A percentile compares a stretch with the other conserved stretches of the same genome.
These are phyloP conservation scores for Drosophila tanythrix DNA, from an alignment of 2,888 invertebrate species.

Conservation along the genomic window DNA sequence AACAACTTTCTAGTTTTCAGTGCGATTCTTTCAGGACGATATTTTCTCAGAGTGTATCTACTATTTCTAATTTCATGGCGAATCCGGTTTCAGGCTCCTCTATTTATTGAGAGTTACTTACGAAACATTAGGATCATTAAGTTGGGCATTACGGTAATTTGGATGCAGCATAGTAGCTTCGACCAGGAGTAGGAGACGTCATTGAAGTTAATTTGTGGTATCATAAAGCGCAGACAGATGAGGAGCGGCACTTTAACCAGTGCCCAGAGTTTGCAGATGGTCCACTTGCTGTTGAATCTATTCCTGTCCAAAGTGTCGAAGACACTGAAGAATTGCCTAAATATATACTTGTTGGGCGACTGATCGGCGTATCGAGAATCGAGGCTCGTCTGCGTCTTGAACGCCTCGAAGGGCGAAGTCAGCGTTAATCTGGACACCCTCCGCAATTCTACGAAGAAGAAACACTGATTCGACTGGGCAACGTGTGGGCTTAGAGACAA, in stretches of 20 bases:
- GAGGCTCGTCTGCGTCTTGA: neutral
- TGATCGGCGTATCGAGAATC: neutral
- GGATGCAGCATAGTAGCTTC: slow-evolving; percentile 43
- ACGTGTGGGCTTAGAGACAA: neutral
- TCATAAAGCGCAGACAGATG: slow-evolving; percentile 27
- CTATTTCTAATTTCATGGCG: too few species aligned
- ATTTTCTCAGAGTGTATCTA: too few species aligned
- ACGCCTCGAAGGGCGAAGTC: slow-evolving; percentile 1
- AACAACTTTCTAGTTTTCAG: too few species aligned
- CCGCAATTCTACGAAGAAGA: neutral
- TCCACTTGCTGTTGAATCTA: slow-evolving; percentile 24
- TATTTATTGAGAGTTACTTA: slow-evolving; percentile 4
- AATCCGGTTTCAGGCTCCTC: too few species aligned
- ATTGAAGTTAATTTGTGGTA: slow-evolving; percentile 33
- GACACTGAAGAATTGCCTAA: slow-evolving; percentile 21
- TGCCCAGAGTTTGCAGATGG: slow-evolving; percentile 38
- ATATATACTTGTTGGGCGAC: slow-evolving; percentile 11
- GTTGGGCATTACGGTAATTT: slow-evolving; percentile 30
- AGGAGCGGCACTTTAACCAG: slow-evolving; percentile 27
- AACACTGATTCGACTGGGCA: neutral
- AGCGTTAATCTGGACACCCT: neutral
- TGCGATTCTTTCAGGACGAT: too few species aligned
- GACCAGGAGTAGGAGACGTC: slow-evolving; percentile 23
- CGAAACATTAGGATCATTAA: neutral
- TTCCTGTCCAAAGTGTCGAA: slow-evolving; percentile 31